phyloP scores from a whole-genome alignment of 2,888 invertebrate genomes.

The Miltochrista miniata region DNA sequence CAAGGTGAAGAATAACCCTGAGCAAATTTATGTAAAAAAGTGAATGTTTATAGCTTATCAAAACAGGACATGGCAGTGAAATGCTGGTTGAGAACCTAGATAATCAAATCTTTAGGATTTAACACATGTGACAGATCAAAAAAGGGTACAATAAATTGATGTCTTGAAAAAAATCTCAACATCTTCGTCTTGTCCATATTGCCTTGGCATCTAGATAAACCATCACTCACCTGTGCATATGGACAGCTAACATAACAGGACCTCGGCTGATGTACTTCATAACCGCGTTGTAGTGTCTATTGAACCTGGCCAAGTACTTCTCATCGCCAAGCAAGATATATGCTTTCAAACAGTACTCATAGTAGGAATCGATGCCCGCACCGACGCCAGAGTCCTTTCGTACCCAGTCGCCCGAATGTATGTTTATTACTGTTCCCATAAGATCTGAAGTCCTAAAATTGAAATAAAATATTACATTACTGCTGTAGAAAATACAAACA shows the following conservation, averaged over 20 bases:
- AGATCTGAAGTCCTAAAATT: slow-evolving; percentile 87
- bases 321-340: slow-evolving; percentile 98
- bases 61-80: too few relatives aligned
- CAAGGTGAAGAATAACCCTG: too few relatives aligned
- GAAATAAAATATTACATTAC: neutral
- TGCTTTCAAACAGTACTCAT: slow-evolving; percentile 98
- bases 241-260: slow-evolving; percentile 97
- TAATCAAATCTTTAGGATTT: too few relatives aligned
- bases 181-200: too few relatives aligned
- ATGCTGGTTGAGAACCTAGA: too few relatives aligned
- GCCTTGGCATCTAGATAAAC: too few relatives aligned
- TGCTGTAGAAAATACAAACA: too few relatives aligned
- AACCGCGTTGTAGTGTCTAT: slow-evolving; percentile 96
- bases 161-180: too few relatives aligned
- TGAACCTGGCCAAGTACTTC: slow-evolving; percentile 96
- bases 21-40: too few relatives aligned
- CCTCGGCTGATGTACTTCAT: slow-evolving; percentile 99
- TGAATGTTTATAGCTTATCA: too few relatives aligned
- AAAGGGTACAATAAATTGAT: too few relatives aligned
- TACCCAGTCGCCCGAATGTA: slow-evolving; percentile 99
- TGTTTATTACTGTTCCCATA: slow-evolving; percentile 98
- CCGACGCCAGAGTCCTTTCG: slow-evolving; percentile 98
- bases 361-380: slow-evolving; percentile 99
- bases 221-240: slow-evolving; percentile 89
- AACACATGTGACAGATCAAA: too few relatives aligned